Base-by-base conservation (phyloP, 1,140 invertebrate species). In the Psix sp. region DNA sequence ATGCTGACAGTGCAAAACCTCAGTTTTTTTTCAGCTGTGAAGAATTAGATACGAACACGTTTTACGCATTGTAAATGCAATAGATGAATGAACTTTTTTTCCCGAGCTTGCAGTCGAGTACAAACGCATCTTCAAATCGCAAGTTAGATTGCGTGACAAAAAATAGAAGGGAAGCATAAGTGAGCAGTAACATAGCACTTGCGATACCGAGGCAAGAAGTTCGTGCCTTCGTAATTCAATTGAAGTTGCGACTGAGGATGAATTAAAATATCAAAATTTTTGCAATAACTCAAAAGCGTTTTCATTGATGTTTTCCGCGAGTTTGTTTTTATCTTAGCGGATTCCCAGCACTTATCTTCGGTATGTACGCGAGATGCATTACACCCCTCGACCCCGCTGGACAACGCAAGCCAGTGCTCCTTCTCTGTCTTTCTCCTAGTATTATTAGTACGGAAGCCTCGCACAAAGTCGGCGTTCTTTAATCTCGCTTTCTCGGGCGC, bases 401-500 rank as follows among this genome's bases (percentile, higher is more conserved):
- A 42, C 60, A 45, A 43, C 52, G 46, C 33, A 39, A 51, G 14
- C 57, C 54, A 62, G 15, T 31, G 20, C 24, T 60, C 31, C 26
- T 18, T 17, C 16, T 26, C n/a, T 39, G 10, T 68, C 35, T 56
- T 39, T 68, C 72, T 17, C 20, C 35, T 52, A 36, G 73, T 70
- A 66, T 75, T 75, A 75, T 70, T 75, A 75, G 72, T 74, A 68
- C 72, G 59, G 46, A 68, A 68, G 63, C 71, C 56, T 67, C 57
- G 63, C 56, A 62, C 51, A 57, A 57, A 68, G 72, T 74, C 72
- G 72, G 72, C 59, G 54, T 75, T 65, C 73, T 76, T 76, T 71
- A 76, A 76, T 76, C 73, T 75, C 60, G 73, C 66, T 75, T 70
- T 75, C 73, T 70, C 66, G 54, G 54, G 59, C 54, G 66, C 59